Percentiles rank a stretch among this genome's conserved stretches.
phyloP scores from a whole-genome alignment of 2,888 invertebrate genomes.

The Bellardia pandia region DNA sequence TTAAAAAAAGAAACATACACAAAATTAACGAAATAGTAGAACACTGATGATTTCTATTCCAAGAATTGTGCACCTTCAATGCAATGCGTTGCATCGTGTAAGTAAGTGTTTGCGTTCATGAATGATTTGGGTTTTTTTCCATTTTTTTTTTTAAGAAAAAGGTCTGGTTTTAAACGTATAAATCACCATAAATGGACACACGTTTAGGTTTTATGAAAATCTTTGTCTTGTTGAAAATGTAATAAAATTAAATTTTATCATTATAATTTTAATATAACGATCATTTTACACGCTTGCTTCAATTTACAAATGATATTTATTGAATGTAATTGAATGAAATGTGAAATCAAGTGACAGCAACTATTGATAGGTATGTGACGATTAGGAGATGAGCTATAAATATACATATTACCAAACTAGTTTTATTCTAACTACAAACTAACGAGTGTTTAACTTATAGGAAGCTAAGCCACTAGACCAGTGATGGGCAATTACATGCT shows the following conservation, averaged over 20 bases:
- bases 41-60: conserved; percentile 55
- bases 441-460: too few relatives aligned
- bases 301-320: conserved; percentile 64
- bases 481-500: too few relatives aligned
- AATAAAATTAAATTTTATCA: conserved; percentile 64
- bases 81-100: neutral
- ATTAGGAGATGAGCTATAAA: neutral
- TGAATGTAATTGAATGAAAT: conserved; percentile 58
- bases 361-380: neutral
- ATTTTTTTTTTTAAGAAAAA: conserved; percentile 31
- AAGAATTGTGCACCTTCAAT: conserved; percentile 49
- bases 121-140: conserved; percentile 20
- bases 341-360: neutral
- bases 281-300: conserved; percentile 68
- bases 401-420: neutral
- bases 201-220: conserved; percentile 32
- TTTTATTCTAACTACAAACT: too few relatives aligned
- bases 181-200: conserved; percentile 68
- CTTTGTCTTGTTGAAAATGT: conserved; percentile 56
- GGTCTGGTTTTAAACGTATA: conserved; percentile 64
- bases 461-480: too few relatives aligned
- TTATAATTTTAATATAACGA: conserved; percentile 69
- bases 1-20: neutral
- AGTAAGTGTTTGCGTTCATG: neutral
- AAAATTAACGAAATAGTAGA: conserved; percentile 11